Conservation (phyloP, 2,888 invertebrate genomes). For the Suillia variegata region DNA sequence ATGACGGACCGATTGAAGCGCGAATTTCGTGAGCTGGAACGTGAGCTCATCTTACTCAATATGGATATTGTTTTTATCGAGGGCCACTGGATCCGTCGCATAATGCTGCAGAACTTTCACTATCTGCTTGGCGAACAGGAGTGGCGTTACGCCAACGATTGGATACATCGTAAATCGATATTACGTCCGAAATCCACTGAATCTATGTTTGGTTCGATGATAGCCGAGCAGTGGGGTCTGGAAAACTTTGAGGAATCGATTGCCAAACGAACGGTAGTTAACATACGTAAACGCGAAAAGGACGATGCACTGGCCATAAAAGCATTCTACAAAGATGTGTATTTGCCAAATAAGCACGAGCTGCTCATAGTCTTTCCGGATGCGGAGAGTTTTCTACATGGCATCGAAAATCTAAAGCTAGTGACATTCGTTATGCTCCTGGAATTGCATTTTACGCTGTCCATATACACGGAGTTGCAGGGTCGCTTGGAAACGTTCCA, state of each 20-base stretch:
- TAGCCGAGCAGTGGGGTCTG: slow-evolving; percentile 34
- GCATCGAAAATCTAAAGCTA: slow-evolving; percentile 49
- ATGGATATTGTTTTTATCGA: slow-evolving; percentile 60
- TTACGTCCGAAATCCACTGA: background rate
- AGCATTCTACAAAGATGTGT: slow-evolving; percentile 54
- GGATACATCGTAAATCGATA: slow-evolving; percentile 52
- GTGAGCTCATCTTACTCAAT: slow-evolving; percentile 45
- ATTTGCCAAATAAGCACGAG: slow-evolving; percentile 47
- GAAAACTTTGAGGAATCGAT: slow-evolving; percentile 55
- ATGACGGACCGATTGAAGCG: slow-evolving; percentile 49
- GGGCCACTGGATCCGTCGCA: slow-evolving; percentile 54
- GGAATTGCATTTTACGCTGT: slow-evolving; percentile 56
- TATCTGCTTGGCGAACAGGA: slow-evolving; percentile 56
- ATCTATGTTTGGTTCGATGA: too few species aligned
- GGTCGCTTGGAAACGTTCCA: slow-evolving; percentile 47
- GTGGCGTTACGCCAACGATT: slow-evolving; percentile 56
- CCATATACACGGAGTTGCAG: slow-evolving; percentile 51
- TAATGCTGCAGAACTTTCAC: slow-evolving; percentile 59
- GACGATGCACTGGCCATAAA: slow-evolving; percentile 59
- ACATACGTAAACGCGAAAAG: slow-evolving; percentile 52
- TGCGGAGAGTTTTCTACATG: slow-evolving; percentile 45
- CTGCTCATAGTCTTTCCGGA: slow-evolving; percentile 52
- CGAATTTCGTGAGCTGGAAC: slow-evolving; percentile 41
- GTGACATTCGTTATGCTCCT: slow-evolving; percentile 54
- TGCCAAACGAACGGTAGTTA: slow-evolving; percentile 44